A percentile compares a stretch with the other conserved stretches of the same genome.
phyloP scores from a whole-genome alignment of 2,797 vertebrate genomes.

The Argyrosomus regius region DNA sequence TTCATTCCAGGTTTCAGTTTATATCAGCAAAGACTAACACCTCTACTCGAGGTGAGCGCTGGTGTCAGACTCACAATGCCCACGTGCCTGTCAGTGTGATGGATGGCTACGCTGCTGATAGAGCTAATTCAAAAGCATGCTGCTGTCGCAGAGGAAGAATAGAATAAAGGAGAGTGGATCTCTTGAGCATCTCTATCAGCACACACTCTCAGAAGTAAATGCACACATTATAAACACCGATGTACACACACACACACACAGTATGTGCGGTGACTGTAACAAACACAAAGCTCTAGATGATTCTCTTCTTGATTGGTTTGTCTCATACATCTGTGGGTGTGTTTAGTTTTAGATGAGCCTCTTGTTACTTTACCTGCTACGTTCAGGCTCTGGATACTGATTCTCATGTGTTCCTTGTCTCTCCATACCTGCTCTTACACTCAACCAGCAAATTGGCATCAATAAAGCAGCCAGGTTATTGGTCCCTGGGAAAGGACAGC shows the following conservation, averaged over 20 bases:
- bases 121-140: constrained; percentile 71
- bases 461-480: constrained; percentile 62
- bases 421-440: constrained; percentile 37
- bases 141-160: constrained; percentile 60
- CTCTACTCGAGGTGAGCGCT: constrained; percentile 54
- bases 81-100: constrained; percentile 70
- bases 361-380: constrained; percentile 32
- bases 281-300: constrained; percentile 45
- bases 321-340: constrained; percentile 23
- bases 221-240: constrained; percentile 35
- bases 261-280: constrained; percentile 19
- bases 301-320: constrained; percentile 51
- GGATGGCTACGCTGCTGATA: constrained; percentile 67
- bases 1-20: constrained; percentile 65
- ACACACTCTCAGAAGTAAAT: constrained; percentile 14
- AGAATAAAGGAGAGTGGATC: constrained; percentile 53
- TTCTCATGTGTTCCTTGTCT: constrained; percentile 35
- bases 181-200: constrained; percentile 29
- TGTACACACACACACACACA: constrained; percentile 13
- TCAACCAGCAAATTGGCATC: constrained; percentile 72
- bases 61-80: constrained; percentile 54
- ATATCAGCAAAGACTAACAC: constrained; percentile 64
- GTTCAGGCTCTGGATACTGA: constrained; percentile 7
- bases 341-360: constrained; percentile 62
- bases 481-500: constrained; percentile 58